phyloP scores from a whole-genome alignment of 2,797 vertebrate genomes.

The Streptopelia turtur region DNA sequence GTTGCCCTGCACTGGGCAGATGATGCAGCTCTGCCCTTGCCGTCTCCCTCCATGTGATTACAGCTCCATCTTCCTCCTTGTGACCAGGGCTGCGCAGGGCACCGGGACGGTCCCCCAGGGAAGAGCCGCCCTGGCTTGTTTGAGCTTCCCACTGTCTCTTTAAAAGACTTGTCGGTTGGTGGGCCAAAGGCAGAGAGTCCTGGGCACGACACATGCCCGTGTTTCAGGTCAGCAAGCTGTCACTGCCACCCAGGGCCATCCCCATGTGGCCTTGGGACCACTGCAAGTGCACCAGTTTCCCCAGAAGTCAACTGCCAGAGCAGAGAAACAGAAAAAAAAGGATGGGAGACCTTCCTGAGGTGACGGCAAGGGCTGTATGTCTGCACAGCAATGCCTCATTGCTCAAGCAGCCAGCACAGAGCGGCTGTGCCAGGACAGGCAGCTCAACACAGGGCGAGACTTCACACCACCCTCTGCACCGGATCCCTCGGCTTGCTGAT shows the following conservation, averaged over 20 bases:
- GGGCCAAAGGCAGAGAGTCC: background rate
- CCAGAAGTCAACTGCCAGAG: background rate
- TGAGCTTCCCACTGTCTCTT: background rate
- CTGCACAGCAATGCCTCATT: background rate
- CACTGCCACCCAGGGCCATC: background rate
- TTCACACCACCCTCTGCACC: background rate
- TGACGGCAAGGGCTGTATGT: background rate
- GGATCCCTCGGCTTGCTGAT: background rate
- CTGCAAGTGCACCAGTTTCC: background rate
- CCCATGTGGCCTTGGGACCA: fast-evolving
- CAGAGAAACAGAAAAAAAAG: background rate
- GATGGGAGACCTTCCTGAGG: background rate
- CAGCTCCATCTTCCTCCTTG: background rate
- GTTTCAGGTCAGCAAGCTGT: slow-evolving; percentile 10
- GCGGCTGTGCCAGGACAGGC: background rate
- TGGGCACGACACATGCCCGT: background rate
- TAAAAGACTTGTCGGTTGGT: background rate
- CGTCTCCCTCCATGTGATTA: fast-evolving
- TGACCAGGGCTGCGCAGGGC: fast-evolving
- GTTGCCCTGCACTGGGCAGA: fast-evolving
- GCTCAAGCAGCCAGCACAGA: background rate
- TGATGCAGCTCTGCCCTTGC: background rate
- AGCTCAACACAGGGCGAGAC: background rate
- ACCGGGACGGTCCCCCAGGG: background rate
- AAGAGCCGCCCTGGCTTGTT: background rate